Evolutionary conservation across 2,797 vertebrate genomes (phyloP), one percentile per base, ranked within the genome.

Genomic region (Pipistrellus pygmaeus): DNA sequence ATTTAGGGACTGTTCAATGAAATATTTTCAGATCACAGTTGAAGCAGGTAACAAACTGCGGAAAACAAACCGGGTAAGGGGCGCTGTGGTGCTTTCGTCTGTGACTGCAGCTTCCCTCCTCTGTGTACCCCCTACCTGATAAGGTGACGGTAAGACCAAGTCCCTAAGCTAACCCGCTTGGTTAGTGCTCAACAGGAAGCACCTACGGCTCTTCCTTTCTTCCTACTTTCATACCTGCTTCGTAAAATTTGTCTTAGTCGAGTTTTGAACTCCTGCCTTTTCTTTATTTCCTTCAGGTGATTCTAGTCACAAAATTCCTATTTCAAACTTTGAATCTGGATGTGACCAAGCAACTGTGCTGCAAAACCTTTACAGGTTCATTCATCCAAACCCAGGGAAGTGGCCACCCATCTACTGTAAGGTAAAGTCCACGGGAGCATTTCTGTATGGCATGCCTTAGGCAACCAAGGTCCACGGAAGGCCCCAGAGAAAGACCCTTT

Each of bases 271-370:
- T 68, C 71, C 57, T 60, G 3, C 32, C 32, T 53, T 18, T 27
- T 90, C 66, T 93, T 51, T 93, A 72, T 44, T 84, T 88, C 38
- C 38, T 2, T 91, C 94, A 99, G 98, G 98, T 96, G 97, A 98
- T 95, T 95, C 96, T 30, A 98, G 98, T 93, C 98, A 98, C 51
- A 98, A 98, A 97, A 98, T 98, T 95, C 98, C 98, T 3, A 48
- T 99, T 14, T 98, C 98, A 95, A 98, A 98, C 85, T 98, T 98
- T 96, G 92, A 97, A 75, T 90, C 93, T 57, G 95, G 97, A 51
- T 51, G 97, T 38, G 92, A 96, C 87, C 98, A 98, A 0, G 87
- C 96, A 0, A 94, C 97, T 91, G 97, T 98, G 55, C 96, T 98
- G 2, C 78, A 11, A 91, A 97, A 97, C 0, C 97, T 99, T 4